A percentile compares a stretch with the other conserved stretches of the same genome.
phyloP scores from a whole-genome alignment of 2,888 invertebrate genomes.

The Aleiodes leptofemur region DNA sequence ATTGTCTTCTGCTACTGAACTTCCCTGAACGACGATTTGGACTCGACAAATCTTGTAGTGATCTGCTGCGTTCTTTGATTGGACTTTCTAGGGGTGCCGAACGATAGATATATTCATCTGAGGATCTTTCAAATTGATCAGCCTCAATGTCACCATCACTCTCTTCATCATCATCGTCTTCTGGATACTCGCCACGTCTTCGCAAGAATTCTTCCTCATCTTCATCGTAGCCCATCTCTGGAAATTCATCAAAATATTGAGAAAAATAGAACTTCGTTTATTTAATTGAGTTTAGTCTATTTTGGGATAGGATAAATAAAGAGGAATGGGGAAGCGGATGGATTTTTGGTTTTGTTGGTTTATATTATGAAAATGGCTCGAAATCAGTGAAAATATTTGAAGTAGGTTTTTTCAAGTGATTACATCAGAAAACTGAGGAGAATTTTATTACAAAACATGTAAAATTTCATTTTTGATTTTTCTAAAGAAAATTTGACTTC shows the following conservation, averaged over 20 bases:
- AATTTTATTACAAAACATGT: too few species aligned
- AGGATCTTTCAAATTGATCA: slow-evolving; percentile 65
- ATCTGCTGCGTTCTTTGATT: slow-evolving; percentile 66
- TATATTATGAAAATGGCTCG: too few species aligned
- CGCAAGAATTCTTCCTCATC: slow-evolving; percentile 37
- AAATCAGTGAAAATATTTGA: too few species aligned
- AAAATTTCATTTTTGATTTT: too few species aligned
- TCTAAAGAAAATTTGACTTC: too few species aligned
- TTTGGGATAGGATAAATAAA: too few species aligned
- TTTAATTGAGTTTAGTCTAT: too few species aligned
- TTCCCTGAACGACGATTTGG: slow-evolving; percentile 30
- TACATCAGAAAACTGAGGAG: too few species aligned
- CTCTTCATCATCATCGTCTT: slow-evolving; percentile 48
- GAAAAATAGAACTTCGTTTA: too few species aligned
- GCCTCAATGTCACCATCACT: slow-evolving; percentile 53
- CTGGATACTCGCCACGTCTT: slow-evolving; percentile 21
- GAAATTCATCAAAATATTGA: background rate
- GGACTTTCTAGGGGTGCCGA: slow-evolving; percentile 53
- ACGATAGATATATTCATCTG: slow-evolving; percentile 63
- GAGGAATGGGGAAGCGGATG: too few species aligned
- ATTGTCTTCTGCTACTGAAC: slow-evolving; percentile 30
- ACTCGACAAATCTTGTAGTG: slow-evolving; percentile 68
- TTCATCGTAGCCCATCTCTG: background rate
- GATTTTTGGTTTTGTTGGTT: too few species aligned
- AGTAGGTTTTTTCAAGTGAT: too few species aligned